Conservation (phyloP, 1,140 invertebrate species). For the Drosophila athabasca region DNA sequence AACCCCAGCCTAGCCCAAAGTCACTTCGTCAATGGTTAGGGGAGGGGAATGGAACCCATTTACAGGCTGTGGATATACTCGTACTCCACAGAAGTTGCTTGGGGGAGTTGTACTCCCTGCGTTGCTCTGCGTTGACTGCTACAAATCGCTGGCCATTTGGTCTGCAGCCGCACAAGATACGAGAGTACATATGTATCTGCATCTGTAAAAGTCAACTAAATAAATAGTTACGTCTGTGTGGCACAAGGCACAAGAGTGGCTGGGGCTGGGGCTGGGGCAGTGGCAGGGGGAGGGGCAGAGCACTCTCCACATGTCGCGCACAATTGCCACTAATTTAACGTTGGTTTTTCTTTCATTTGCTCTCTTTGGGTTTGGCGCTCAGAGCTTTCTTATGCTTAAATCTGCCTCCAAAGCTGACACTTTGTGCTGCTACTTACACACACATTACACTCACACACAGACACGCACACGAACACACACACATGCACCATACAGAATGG, state of each 20-base stretch:
- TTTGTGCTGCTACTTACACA: slow-evolving; percentile 76
- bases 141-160: slow-evolving; percentile 49
- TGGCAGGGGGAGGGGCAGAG: background rate
- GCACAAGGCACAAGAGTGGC: background rate
- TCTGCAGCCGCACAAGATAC: slow-evolving; percentile 22
- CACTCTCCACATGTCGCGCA: slow-evolving; percentile 72
- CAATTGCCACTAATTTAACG: slow-evolving; percentile 81
- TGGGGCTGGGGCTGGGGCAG: no score
- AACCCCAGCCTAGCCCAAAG: background rate
- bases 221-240: slow-evolving; percentile 63
- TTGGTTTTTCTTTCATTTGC: slow-evolving; percentile 63
- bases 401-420: slow-evolving; percentile 78
- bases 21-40: slow-evolving; percentile 20
- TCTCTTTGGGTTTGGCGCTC: slow-evolving; percentile 18
- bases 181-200: slow-evolving; percentile 39
- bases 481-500: slow-evolving; percentile 14
- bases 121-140: slow-evolving; percentile 1
- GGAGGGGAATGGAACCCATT: slow-evolving; percentile 6
- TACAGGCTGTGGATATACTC: slow-evolving; percentile 7
- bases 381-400: slow-evolving; percentile 71
- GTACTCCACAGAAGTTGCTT: slow-evolving; percentile 18
- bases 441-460: slow-evolving; percentile 53
- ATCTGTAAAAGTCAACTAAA: slow-evolving; percentile 58
- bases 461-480: slow-evolving; percentile 6
- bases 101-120: background rate